Conservation (phyloP, 2,888 invertebrate genomes). For the Elmis aenea region DNA sequence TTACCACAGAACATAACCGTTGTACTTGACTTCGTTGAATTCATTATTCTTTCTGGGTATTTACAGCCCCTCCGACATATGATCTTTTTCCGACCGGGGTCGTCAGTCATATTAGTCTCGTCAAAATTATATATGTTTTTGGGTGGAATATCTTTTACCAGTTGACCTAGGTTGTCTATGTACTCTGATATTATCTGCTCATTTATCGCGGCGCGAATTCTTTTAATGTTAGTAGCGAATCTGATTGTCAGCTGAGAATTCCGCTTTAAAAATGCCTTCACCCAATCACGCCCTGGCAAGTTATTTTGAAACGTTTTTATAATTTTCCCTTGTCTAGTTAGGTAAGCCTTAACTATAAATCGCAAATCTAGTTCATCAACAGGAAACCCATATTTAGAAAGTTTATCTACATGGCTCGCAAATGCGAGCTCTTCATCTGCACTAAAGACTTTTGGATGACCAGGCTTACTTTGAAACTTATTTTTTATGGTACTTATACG, state of each 20-base stretch:
- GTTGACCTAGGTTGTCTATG: slow-evolving; percentile 1
- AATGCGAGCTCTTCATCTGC: slow-evolving; percentile 1
- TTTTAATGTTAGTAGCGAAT: slow-evolving; percentile 16
- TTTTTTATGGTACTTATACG: background rate
- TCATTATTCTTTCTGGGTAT: background rate
- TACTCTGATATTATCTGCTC: slow-evolving; percentile 6
- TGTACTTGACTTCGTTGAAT: slow-evolving; percentile 2
- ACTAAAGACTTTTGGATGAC: slow-evolving; percentile 1
- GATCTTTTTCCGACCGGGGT: background rate
- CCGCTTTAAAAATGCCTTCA: slow-evolving; percentile 12
- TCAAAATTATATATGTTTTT: slow-evolving; percentile 4
- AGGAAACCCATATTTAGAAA: slow-evolving; percentile 8
- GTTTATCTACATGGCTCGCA: background rate
- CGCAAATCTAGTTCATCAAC: slow-evolving; percentile 6
- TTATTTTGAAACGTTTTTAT: slow-evolving; percentile 17
- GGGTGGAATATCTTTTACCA: slow-evolving; percentile 1
- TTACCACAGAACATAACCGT: slow-evolving; percentile 1
- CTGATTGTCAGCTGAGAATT: slow-evolving; percentile 11
- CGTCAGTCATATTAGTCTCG: slow-evolving; percentile 5
- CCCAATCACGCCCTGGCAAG: slow-evolving; percentile 18
- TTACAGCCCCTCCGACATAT: background rate
- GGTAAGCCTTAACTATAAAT: slow-evolving; percentile 9
- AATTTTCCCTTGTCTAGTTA: slow-evolving; percentile 7
- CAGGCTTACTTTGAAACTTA: background rate
- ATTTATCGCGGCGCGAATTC: slow-evolving; percentile 10